Percentiles rank a stretch among this genome's conserved stretches.
Evolutionary conservation across 2,113 vertebrate genomes (phyloP).

Genomic region (Daubentonia madagascariensis): DNA sequence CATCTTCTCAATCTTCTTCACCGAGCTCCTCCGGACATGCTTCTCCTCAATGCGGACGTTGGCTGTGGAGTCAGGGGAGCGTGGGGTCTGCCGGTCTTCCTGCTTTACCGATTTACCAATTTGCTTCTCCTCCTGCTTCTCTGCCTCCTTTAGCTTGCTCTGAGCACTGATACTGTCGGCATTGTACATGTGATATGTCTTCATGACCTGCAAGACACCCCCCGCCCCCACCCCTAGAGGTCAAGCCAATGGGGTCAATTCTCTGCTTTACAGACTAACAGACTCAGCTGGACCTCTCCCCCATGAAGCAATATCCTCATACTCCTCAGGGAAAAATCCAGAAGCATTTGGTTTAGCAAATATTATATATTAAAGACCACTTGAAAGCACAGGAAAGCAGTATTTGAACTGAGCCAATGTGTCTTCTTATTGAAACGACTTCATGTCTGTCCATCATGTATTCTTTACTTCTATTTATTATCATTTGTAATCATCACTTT

Average conservation of each 20-base stretch:
- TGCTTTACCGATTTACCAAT: constrained; percentile 95
- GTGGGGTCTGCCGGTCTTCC: constrained; percentile 93
- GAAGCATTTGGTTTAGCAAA: neutral
- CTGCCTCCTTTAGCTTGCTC: constrained; percentile 98
- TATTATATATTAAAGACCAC: neutral
- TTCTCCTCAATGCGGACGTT: constrained; percentile 94
- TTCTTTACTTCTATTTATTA: constrained; percentile 27
- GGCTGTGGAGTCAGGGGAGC: constrained; percentile 94
- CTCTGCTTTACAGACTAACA: neutral
- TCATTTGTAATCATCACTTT: neutral
- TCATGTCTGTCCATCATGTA: neutral
- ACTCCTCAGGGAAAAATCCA: neutral
- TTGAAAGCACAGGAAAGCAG: neutral
- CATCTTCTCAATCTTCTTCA: constrained; percentile 99
- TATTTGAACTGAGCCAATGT: neutral
- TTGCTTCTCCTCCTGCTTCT: constrained; percentile 99
- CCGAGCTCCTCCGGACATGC: constrained; percentile 94
- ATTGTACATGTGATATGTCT: constrained; percentile 99
- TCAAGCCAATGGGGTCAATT: constrained; percentile 48
- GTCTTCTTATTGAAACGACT: neutral
- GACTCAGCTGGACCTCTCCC: neutral
- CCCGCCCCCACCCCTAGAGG: constrained; percentile 23
- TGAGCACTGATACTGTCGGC: constrained; percentile 98
- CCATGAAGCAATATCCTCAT: neutral
- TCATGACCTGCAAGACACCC: constrained; percentile 92